phyloP scores from a whole-genome alignment of 2,888 invertebrate genomes.

The Drosophila mulleri region DNA sequence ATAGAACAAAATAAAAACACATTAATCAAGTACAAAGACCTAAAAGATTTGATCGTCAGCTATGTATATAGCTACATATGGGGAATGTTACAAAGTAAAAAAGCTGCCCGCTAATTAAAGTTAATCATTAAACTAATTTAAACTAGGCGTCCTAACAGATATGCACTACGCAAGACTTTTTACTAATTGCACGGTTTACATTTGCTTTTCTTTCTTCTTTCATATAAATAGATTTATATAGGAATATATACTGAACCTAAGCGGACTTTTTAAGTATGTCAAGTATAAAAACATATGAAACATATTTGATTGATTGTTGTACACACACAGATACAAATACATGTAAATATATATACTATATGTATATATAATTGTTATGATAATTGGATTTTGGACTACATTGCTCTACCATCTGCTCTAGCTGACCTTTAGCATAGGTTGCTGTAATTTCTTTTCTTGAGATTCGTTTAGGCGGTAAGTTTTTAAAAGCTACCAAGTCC shows the following conservation, averaged over 20 bases:
- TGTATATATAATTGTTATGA: conserved; percentile 34
- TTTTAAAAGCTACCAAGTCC: conserved; percentile 76
- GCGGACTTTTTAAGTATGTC: conserved; percentile 35
- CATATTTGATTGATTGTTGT: conserved; percentile 70
- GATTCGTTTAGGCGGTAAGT: conserved; percentile 69
- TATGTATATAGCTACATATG: no score
- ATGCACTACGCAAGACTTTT: conserved; percentile 72
- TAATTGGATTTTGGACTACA: conserved; percentile 34
- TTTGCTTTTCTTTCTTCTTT: conserved; percentile 35
- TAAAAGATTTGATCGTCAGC: conserved; percentile 8
- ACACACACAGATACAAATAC: conserved; percentile 35
- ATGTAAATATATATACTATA: conserved; percentile 18
- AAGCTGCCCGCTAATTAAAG: conserved; percentile 29
- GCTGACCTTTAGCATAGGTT: conserved; percentile 21
- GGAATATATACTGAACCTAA: conserved; percentile 45
- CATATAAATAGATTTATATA: conserved; percentile 12
- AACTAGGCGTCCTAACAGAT: conserved; percentile 59
- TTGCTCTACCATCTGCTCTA: conserved; percentile 15
- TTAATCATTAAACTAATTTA: conserved; percentile 51
- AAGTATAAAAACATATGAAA: conserved; percentile 69
- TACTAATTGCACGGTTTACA: conserved; percentile 75
- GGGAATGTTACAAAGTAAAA: conserved; percentile 30
- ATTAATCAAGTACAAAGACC: conserved; percentile 5
- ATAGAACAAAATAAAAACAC: neutral
- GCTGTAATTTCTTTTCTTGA: conserved; percentile 30